A percentile compares a stretch with the other conserved stretches of the same genome.
These are phyloP conservation scores for Amazona guildingii DNA, from an alignment of 2,113 vertebrate genomes.

Conservation along the genomic window DNA sequence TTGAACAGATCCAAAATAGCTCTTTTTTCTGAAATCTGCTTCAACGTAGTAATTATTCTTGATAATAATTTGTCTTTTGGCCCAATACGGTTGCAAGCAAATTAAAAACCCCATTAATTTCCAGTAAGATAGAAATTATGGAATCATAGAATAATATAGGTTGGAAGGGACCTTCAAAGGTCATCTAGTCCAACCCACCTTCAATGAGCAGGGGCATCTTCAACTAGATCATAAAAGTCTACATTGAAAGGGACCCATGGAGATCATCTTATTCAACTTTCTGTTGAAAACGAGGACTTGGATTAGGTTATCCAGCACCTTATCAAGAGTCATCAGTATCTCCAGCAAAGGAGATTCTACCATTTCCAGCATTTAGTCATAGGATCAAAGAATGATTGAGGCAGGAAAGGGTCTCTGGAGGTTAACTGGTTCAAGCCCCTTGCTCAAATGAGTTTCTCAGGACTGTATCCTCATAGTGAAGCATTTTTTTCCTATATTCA, in stretches of 20 bases:
- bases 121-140: background rate
- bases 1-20: background rate
- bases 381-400: background rate
- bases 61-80: background rate
- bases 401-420: background rate
- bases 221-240: background rate
- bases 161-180: background rate
- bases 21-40: background rate
- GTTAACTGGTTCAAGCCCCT: background rate
- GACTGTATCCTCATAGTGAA: background rate
- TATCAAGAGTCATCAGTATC: background rate
- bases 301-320: background rate
- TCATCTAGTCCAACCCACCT: background rate
- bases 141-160: background rate
- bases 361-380: background rate
- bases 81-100: background rate
- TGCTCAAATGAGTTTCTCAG: background rate
- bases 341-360: background rate
- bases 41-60: background rate
- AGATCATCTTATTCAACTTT: background rate
- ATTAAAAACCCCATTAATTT: background rate
- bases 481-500: background rate
- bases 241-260: background rate
- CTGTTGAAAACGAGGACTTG: fast-evolving
- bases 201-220: background rate